Conservation (phyloP, 1,140 invertebrate genomes). For the Sycophaga agraensis region DNA sequence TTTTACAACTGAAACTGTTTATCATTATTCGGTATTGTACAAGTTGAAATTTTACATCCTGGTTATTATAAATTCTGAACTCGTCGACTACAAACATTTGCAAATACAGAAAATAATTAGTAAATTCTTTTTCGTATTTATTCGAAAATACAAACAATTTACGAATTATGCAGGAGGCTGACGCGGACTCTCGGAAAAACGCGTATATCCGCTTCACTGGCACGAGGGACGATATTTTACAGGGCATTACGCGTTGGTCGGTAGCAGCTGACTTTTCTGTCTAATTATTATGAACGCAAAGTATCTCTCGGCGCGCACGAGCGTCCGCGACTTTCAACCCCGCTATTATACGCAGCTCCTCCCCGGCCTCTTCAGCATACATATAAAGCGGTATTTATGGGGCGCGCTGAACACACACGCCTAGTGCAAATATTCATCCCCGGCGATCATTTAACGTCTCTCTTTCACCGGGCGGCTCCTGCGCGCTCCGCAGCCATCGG, state of each 20-base stretch:
- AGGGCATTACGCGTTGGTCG: not conserved
- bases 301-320: slow-evolving; percentile 1
- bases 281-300: slow-evolving; percentile 21
- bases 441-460: slow-evolving; percentile 16
- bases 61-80: too few species aligned
- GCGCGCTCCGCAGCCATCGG: too few species aligned
- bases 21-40: too few species aligned
- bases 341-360: slow-evolving; percentile 33
- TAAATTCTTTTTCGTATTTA: too few species aligned
- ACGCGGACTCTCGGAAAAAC: too few species aligned
- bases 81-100: too few species aligned
- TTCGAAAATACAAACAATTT: too few species aligned
- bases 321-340: not conserved
- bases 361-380: slow-evolving; percentile 42
- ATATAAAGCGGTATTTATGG: slow-evolving; percentile 52
- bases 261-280: slow-evolving; percentile 20
- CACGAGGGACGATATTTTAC: not conserved
- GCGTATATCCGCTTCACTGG: too few species aligned
- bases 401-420: slow-evolving; percentile 30
- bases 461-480: not conserved
- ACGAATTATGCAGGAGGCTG: too few species aligned
- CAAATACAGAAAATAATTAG: too few species aligned
- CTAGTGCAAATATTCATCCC: slow-evolving; percentile 38
- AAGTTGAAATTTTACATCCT: too few species aligned
- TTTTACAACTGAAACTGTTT: too few species aligned